Evolutionary conservation across 2,888 invertebrate species (phyloP).

Genomic region (Leptarthrus brevirostris): DNA sequence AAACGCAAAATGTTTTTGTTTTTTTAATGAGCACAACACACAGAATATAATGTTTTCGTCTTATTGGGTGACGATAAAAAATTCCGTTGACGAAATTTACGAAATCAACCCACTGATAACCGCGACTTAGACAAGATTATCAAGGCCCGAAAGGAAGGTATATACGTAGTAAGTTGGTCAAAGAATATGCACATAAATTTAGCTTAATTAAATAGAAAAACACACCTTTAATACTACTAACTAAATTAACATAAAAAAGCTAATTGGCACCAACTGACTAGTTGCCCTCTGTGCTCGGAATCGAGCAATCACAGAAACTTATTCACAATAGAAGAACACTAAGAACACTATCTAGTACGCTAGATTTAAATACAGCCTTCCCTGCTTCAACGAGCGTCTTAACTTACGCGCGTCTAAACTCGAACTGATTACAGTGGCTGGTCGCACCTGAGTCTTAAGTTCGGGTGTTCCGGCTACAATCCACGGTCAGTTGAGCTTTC

Average conservation of each 20-base stretch:
- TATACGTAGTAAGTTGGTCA: too few relatives aligned
- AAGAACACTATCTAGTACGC: neutral
- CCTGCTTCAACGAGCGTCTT: neutral
- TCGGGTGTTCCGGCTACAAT: too few relatives aligned
- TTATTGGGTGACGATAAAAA: neutral
- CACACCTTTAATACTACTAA: slow-evolving; percentile 29
- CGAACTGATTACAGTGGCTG: slow-evolving; percentile 5
- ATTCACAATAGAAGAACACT: slow-evolving; percentile 8
- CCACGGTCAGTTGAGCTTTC: too few relatives aligned
- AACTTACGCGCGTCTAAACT: neutral
- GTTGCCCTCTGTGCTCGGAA: slow-evolving; percentile 11
- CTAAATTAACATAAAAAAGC: slow-evolving; percentile 8
- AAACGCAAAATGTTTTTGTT: slow-evolving; percentile 1
- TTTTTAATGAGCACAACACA: neutral
- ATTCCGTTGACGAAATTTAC: slow-evolving; percentile 4
- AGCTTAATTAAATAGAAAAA: neutral
- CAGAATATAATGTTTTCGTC: neutral
- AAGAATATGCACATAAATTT: slow-evolving; percentile 5
- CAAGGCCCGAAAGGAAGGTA: too few relatives aligned
- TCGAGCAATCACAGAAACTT: slow-evolving; percentile 29
- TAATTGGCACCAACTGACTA: slow-evolving; percentile 31
- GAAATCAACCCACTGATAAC: slow-evolving; percentile 4
- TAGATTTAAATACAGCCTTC: neutral
- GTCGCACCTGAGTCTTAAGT: neutral
- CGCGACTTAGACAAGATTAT: slow-evolving; percentile 1